phyloP scores from a whole-genome alignment of 2,113 vertebrate genomes.

The Neomonachus schauinslandi region DNA sequence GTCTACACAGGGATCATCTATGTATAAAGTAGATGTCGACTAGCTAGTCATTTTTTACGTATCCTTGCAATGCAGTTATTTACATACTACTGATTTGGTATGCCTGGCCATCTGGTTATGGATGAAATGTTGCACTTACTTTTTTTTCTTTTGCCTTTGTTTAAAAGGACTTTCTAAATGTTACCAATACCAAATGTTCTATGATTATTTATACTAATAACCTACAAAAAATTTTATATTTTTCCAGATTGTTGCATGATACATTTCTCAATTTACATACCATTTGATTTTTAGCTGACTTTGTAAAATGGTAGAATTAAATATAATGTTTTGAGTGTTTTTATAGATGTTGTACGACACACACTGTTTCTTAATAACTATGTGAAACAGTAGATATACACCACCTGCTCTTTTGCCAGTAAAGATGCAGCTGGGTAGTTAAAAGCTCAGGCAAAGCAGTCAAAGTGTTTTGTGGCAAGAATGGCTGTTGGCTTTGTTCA shows the following conservation, averaged over 20 bases:
- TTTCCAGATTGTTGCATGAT: background rate
- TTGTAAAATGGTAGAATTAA: conserved; percentile 14
- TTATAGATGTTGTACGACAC: background rate
- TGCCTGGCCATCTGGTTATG: conserved; percentile 85
- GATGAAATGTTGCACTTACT: conserved; percentile 74
- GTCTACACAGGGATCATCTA: conserved; percentile 63
- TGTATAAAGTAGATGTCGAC: conserved; percentile 73
- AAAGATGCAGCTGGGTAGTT: background rate
- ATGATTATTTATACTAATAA: conserved; percentile 47
- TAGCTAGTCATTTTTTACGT: conserved; percentile 80
- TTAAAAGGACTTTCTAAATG: conserved; percentile 77
- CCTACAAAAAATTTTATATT: background rate
- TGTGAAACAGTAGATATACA: background rate
- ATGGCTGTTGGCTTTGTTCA: background rate
- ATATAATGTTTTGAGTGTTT: background rate
- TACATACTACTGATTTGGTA: conserved; percentile 85
- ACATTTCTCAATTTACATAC: conserved; percentile 1
- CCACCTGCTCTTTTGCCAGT: background rate
- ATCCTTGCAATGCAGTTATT: conserved; percentile 78
- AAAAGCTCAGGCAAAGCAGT: background rate
- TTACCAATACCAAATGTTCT: conserved; percentile 51
- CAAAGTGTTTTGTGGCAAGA: background rate
- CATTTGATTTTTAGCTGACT: conserved; percentile 24
- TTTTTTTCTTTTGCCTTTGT: conserved; percentile 73
- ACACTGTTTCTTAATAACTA: conserved; percentile 55